These are phyloP conservation scores for Synergus itoensis DNA, from an alignment of 2,888 invertebrate genomes.

Conservation along the genomic window DNA sequence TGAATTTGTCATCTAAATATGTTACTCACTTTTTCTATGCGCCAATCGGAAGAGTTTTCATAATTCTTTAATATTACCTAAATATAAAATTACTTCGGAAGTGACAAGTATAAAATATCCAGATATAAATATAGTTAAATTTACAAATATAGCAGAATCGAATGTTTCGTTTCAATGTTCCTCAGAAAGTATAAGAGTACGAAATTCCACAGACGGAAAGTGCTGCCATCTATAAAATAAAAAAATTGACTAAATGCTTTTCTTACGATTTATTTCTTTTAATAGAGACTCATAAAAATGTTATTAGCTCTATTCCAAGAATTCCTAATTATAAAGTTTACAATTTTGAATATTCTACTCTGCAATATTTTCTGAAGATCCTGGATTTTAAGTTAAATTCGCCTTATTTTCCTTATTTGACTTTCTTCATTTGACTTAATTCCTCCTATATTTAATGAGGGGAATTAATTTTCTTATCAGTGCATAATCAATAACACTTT, in stretches of 20 bases:
- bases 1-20: background rate
- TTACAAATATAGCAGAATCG: background rate
- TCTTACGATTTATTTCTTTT: background rate
- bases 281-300: background rate
- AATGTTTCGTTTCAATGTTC: background rate
- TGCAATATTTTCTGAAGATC: no score
- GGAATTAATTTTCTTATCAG: no score
- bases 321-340: no score
- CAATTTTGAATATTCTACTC: no score
- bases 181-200: background rate
- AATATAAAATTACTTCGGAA: background rate
- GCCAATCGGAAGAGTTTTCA: background rate
- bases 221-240: background rate
- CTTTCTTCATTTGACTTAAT: no score
- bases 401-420: no score
- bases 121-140: background rate
- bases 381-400: no score
- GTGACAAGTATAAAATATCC: background rate
- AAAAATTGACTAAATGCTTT: background rate
- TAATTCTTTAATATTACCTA: background rate
- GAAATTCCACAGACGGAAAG: background rate
- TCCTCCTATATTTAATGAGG: no score
- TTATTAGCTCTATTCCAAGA: no score
- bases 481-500: no score
- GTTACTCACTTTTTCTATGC: background rate